Evolutionary conservation across 2,888 invertebrate genomes (phyloP), one percentile per base, ranked within the genome.

Genomic region (Caenorhabditis plicata): DNA sequence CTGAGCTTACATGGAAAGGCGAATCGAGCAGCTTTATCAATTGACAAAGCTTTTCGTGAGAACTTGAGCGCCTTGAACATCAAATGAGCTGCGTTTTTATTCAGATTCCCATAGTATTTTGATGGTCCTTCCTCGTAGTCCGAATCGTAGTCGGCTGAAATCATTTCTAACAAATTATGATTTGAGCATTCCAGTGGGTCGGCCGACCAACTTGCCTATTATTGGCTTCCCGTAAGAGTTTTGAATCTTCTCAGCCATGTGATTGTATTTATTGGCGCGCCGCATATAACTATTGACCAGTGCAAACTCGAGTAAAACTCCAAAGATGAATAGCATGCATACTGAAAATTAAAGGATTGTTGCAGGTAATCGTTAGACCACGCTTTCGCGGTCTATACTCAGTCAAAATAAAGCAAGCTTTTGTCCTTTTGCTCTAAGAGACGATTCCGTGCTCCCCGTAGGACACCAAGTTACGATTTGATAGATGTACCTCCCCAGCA

Each of bases 271-370:
- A 51, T 75, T 74, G 26, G 75, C 74, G 25, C 68, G 32, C 27
- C 75, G 27, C 75, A 75, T 75, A 40, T 73, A 73, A 8, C 61
- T 61, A 35, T 75, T 75, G 11, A 75, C 75, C 20, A 73, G 55
- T 8, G 75, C 74, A 41, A 75, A 75, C 33, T 75, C 75, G n/a
- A 75, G 47, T 15, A 75, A 58, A 1, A 74, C 75, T 8, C 75
- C 75, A 51, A 75, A 75, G 41, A 75, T 74, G 58, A 75, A 75
- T 23, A 75, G 50, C 71, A 73, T 74, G 48, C 75, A 75, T 0
- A 75, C 74, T 73, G 58, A 36, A 73, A 65, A 38, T 11, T 2
- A 23, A 20, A 19, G 17, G 23, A 9, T 8, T 2, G 15, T 7
- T n/a, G 13, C 2, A 52, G 8, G 29, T 5, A 47, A 23, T 32